Evolutionary conservation across 2,797 vertebrate genomes (phyloP).

Genomic region (Bufotes viridis): DNA sequence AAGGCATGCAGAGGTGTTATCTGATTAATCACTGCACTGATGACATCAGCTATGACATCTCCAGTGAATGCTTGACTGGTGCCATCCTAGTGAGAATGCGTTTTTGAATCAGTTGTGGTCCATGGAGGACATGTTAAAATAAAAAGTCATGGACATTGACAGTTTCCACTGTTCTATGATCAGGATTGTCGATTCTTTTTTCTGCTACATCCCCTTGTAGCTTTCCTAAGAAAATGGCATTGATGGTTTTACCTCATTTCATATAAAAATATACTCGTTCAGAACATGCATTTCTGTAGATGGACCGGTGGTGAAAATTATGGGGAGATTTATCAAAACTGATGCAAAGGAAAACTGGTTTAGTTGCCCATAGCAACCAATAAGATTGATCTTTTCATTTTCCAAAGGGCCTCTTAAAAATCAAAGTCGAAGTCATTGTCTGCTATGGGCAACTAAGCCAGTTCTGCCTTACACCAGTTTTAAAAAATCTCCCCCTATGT

Average conservation of each 20-base stretch:
- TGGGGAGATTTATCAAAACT: no score
- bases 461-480: no score
- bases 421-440: no score
- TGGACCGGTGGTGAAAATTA: neutral
- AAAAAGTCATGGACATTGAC: neutral
- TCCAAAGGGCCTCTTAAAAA: no score
- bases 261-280: neutral
- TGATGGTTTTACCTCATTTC: neutral
- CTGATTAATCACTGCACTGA: neutral
- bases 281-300: neutral
- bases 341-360: no score
- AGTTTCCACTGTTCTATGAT: neutral
- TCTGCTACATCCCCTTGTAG: neutral
- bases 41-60: neutral
- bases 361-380: no score
- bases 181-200: neutral
- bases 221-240: neutral
- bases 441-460: no score
- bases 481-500: neutral
- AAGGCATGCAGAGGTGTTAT: neutral
- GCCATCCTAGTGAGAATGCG: neutral
- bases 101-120: neutral
- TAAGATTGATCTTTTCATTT: no score
- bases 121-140: neutral
- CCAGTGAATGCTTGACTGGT: neutral